phyloP scores from a whole-genome alignment of 2,888 invertebrate species.

The Galeruca laticollis region DNA sequence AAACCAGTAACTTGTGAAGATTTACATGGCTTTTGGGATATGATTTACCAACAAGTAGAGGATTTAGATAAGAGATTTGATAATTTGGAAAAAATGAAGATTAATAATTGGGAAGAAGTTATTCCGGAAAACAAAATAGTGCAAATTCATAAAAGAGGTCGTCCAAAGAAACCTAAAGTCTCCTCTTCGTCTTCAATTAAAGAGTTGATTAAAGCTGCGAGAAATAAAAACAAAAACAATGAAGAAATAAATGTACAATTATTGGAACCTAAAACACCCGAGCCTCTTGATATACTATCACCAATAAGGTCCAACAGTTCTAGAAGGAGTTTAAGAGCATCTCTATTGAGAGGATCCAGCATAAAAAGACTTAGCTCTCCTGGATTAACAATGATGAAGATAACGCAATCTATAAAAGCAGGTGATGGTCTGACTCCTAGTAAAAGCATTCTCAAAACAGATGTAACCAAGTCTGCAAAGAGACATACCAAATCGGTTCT shows the following conservation, averaged over 20 bases:
- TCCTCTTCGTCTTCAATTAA: slow-evolving; percentile 51
- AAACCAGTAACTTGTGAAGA: slow-evolving; percentile 76
- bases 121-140: slow-evolving; percentile 52
- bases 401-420: slow-evolving; percentile 52
- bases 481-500: slow-evolving; percentile 50
- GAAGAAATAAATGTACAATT: slow-evolving; percentile 14
- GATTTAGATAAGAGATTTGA: slow-evolving; percentile 75
- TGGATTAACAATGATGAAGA: slow-evolving; percentile 56
- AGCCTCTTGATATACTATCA: not conserved
- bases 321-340: slow-evolving; percentile 42
- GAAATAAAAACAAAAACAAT: slow-evolving; percentile 47
- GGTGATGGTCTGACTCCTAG: slow-evolving; percentile 52
- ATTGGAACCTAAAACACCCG: slow-evolving; percentile 19
- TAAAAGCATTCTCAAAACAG: slow-evolving; percentile 55
- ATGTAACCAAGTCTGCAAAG: slow-evolving; percentile 46
- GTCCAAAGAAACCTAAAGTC: slow-evolving; percentile 37
- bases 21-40: slow-evolving; percentile 90
- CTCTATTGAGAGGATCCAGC: slow-evolving; percentile 25
- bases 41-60: slow-evolving; percentile 82
- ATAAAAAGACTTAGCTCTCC: slow-evolving; percentile 48
- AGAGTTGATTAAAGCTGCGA: slow-evolving; percentile 57
- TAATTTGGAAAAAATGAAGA: slow-evolving; percentile 66
- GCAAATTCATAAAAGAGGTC: slow-evolving; percentile 37
- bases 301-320: slow-evolving; percentile 2
- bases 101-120: slow-evolving; percentile 70